Percentiles rank a stretch among this genome's conserved stretches.
Evolutionary conservation across 35 echinoderm and acorn worm species (phyloP).

Genomic region (Lytechinus pictus): DNA sequence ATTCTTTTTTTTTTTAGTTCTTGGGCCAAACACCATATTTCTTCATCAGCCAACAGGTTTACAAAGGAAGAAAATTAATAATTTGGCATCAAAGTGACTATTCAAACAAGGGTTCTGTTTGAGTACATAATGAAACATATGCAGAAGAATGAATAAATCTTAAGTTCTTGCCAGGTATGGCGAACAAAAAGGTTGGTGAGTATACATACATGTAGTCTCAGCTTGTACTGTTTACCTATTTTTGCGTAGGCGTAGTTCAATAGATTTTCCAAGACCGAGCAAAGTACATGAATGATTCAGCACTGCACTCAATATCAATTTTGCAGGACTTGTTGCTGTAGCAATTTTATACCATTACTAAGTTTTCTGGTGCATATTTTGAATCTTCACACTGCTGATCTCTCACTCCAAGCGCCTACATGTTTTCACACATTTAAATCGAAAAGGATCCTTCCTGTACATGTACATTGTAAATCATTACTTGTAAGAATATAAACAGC

Average conservation of each 20-base stretch:
- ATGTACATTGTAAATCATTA: too few relatives aligned
- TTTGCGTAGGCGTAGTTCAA: constrained; percentile 9
- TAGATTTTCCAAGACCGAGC: neutral
- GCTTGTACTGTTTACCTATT: neutral
- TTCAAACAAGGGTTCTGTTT: neutral
- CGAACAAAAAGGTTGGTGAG: neutral
- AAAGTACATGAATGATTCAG: neutral
- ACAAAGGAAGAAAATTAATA: neutral
- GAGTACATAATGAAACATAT: neutral
- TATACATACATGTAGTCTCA: constrained; percentile 13
- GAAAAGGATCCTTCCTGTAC: too few relatives aligned
- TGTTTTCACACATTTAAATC: too few relatives aligned
- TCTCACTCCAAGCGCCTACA: too few relatives aligned
- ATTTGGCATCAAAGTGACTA: neutral
- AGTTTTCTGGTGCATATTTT: too few relatives aligned
- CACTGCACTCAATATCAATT: neutral
- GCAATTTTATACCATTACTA: too few relatives aligned
- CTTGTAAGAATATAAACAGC: too few relatives aligned
- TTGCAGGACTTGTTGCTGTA: neutral
- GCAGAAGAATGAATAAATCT: neutral
- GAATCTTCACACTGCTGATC: too few relatives aligned
- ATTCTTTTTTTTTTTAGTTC: neutral
- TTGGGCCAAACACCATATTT: neutral
- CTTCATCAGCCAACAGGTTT: neutral
- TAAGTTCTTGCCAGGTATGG: neutral